Evolutionary conservation across 2,888 invertebrate species (phyloP).

Genomic region (Leucoptera coffeella): DNA sequence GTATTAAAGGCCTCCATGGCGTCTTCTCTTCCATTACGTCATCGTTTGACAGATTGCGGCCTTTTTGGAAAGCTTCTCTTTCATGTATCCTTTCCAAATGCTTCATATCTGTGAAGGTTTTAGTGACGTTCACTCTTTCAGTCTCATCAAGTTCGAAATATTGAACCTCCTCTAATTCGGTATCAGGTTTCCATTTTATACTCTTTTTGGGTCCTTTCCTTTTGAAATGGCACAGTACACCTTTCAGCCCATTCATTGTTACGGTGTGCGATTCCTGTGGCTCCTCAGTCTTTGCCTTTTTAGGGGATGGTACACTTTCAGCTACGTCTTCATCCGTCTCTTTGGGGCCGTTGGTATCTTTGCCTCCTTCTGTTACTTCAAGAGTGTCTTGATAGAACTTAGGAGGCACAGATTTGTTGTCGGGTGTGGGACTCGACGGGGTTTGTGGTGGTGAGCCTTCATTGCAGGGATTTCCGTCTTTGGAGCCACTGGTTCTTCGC

Average conservation of each 20-base stretch:
- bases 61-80: conserved; percentile 73
- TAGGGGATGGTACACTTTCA: conserved; percentile 8
- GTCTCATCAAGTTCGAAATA: conserved; percentile 95
- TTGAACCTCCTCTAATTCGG: conserved; percentile 72
- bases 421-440: conserved; percentile 31
- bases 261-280: conserved; percentile 29
- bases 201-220: conserved; percentile 74
- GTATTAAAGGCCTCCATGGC: conserved; percentile 66
- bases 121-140: conserved; percentile 91
- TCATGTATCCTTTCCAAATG: conserved; percentile 83
- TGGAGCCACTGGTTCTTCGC: conserved; percentile 63
- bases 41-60: conserved; percentile 67
- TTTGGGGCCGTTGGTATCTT: conserved; percentile 32
- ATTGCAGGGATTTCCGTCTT: conserved; percentile 56
- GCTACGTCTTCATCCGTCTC: conserved; percentile 9
- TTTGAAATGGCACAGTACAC: conserved; percentile 69
- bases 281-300: conserved; percentile 24
- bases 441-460: conserved; percentile 51
- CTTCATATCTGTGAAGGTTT: conserved; percentile 86
- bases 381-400: conserved; percentile 90
- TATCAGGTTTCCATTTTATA: conserved; percentile 76
- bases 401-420: conserved; percentile 53
- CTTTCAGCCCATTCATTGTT: conserved; percentile 59
- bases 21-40: conserved; percentile 80
- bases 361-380: too few species aligned